These are phyloP conservation scores for Stegastes partitus DNA, from an alignment of 2,113 vertebrate genomes.

Conservation along the genomic window DNA sequence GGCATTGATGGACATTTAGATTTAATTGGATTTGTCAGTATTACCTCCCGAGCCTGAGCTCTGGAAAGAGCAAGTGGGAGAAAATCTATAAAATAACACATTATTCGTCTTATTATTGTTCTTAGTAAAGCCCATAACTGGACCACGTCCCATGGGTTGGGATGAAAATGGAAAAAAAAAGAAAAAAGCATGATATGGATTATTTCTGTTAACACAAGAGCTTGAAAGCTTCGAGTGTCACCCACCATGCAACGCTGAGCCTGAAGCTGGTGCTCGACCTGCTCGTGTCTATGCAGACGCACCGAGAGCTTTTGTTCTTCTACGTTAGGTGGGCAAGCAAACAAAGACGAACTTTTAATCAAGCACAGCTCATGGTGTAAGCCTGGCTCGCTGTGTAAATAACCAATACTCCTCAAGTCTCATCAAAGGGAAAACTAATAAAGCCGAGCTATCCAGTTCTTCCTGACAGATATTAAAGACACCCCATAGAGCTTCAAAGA, in stretches of 20 bases:
- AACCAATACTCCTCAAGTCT: conserved; percentile 48
- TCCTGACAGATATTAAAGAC: conserved; percentile 51
- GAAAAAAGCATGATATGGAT: conserved; percentile 42
- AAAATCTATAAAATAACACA: conserved; percentile 10
- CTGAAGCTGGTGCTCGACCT: conserved; percentile 13
- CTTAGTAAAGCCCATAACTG: conserved; percentile 27
- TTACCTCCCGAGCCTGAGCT: neutral
- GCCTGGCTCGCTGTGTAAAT: conserved; percentile 44
- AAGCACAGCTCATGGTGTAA: conserved; percentile 37
- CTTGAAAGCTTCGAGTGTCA: conserved; percentile 10
- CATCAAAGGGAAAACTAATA: conserved; percentile 55
- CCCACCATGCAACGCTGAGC: neutral
- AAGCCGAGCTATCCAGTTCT: conserved; percentile 31
- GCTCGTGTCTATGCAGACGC: neutral
- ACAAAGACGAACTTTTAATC: conserved; percentile 47
- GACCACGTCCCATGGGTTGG: conserved; percentile 36
- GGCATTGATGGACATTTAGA: too few relatives aligned
- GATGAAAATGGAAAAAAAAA: conserved; percentile 44
- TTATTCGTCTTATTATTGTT: conserved; percentile 20
- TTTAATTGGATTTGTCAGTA: neutral
- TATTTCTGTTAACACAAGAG: conserved; percentile 24
- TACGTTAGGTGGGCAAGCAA: neutral
- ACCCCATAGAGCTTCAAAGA: conserved; percentile 32
- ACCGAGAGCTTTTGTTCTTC: conserved; percentile 23
- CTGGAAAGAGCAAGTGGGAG: neutral